phyloP scores from a whole-genome alignment of 1,140 invertebrate species.

The Dendroctonus ponderosae region DNA sequence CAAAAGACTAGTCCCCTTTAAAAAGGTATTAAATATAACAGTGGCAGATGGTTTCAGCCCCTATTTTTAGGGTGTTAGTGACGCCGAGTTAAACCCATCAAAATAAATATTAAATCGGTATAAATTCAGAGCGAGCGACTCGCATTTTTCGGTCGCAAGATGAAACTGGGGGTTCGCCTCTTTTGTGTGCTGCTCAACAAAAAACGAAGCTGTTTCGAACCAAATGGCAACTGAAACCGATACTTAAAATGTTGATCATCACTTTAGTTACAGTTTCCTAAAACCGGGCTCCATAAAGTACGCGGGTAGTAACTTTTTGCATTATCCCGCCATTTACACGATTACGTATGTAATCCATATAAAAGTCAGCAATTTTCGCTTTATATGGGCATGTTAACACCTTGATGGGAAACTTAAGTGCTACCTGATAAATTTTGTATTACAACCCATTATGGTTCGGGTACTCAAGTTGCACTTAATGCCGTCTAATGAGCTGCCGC shows the following conservation, averaged over 20 bases:
- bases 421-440: slow-evolving; percentile 8
- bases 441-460: slow-evolving; percentile 5
- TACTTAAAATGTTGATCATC: too few species aligned
- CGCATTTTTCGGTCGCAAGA: too few species aligned
- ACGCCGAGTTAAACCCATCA: slow-evolving; percentile 53
- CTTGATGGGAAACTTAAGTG: slow-evolving; percentile 8
- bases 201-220: too few species aligned
- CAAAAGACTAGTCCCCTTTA: slow-evolving; percentile 32
- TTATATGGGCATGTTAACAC: slow-evolving; percentile 14
- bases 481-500: neutral
- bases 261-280: too few species aligned
- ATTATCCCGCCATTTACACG: neutral
- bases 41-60: slow-evolving; percentile 46
- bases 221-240: too few species aligned
- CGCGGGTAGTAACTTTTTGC: neutral
- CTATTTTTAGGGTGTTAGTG: slow-evolving; percentile 45
- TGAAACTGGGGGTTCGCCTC: too few species aligned
- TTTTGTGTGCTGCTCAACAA: too few species aligned
- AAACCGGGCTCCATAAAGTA: too few species aligned
- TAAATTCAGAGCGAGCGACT: slow-evolving; percentile 39
- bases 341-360: slow-evolving; percentile 4
- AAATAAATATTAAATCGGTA: slow-evolving; percentile 54
- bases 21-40: slow-evolving; percentile 46
- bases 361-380: slow-evolving; percentile 14
- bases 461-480: slow-evolving; percentile 5